Base-by-base conservation (phyloP, 2,888 invertebrate genomes). In the Fabriciana adippe region DNA sequence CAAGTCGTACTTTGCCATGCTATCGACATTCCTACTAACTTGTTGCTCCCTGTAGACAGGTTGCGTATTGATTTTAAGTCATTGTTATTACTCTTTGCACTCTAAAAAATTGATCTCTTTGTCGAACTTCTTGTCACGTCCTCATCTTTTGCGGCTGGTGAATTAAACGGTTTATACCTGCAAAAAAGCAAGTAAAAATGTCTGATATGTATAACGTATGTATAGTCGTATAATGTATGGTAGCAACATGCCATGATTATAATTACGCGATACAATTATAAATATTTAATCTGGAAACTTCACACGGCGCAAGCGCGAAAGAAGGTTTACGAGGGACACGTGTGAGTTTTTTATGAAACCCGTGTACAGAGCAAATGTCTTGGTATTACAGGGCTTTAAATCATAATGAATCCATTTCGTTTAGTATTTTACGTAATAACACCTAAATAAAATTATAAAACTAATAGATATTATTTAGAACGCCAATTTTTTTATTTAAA, bases 21-120 rank as follows among this genome's bases (percentile, higher is more conserved):
- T 41, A 11, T 41, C 35, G 35, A 41, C 35, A 41, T 11, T 41
- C 11, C 8, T 41, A 41, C 35, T 41, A 11, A 41, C 35, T 41
- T 56, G 14, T 41, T 18, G 15, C 45, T 47, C 21, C 1, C 0
- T 1, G 35, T 11, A 41, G 47, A 18, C 45, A 6, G 16, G 4
- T 45, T 21, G 14, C 31, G 16, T 53, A 57, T 65, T 65, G 56
- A 65, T 65, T 65, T 65, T 26, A 65, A 57, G 45, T 14, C n/a
- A 47, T 65, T 18, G 57, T 65, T 26, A 50, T 64, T 35, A 11
- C 45, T 53, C 41, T 21, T 65, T 41, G 15, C 53, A 15, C 59
- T 47, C 31, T 26, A 53, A 65, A 59, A 59, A 16, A 65, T 53
- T 41, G 16, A 59, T 47, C 6, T 55, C n/a, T 31, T 13, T 16